These are phyloP conservation scores for Aporrectodea caliginosa DNA, from an alignment of 1,140 invertebrate genomes.

Conservation along the genomic window DNA sequence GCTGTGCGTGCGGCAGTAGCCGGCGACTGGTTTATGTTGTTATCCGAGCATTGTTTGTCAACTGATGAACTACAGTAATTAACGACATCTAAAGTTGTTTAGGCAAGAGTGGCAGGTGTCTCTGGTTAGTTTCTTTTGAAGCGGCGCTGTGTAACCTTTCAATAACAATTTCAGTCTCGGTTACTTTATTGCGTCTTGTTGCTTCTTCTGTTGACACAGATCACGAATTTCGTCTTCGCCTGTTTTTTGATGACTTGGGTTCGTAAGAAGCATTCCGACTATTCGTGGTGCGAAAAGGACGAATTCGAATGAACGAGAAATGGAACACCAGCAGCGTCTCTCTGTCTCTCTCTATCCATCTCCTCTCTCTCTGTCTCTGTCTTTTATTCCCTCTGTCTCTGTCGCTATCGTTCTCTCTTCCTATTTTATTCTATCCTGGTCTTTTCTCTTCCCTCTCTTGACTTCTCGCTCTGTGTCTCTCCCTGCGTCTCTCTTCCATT, in stretches of 20 bases:
- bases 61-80: no score
- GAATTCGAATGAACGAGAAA: slow-evolving; percentile 14
- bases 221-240: slow-evolving; percentile 15
- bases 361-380: neutral
- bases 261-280: slow-evolving; percentile 19
- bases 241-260: slow-evolving; percentile 21
- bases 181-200: no score
- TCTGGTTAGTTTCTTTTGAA: no score
- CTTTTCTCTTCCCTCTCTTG: slow-evolving; percentile 10
- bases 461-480: neutral
- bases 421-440: neutral
- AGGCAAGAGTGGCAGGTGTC: no score
- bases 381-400: neutral
- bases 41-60: no score
- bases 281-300: slow-evolving; percentile 24
- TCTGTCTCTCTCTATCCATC: neutral
- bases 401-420: neutral
- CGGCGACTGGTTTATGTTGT: no score
- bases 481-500: neutral
- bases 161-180: no score
- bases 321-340: neutral
- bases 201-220: no score
- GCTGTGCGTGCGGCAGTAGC: no score
- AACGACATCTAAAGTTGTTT: no score
- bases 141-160: no score